Percentiles rank a stretch among this genome's conserved stretches.
These are phyloP conservation scores for Bombus cullumanus DNA, from an alignment of 1,140 invertebrate species.

Conservation along the genomic window DNA sequence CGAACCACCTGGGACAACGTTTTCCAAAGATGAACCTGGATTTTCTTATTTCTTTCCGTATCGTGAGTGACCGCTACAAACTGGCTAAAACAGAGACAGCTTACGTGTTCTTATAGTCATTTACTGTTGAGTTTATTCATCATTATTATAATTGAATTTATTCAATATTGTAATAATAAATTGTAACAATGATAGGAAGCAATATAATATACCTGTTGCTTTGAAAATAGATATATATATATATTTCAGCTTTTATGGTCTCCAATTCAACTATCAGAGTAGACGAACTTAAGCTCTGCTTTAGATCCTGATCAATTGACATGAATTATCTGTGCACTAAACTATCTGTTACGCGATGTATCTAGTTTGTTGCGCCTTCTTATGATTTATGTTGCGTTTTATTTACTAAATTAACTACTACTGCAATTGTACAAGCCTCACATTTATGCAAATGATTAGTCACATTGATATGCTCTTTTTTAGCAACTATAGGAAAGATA, in stretches of 20 bases:
- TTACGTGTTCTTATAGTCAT: neutral
- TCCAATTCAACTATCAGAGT: neutral
- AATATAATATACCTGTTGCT: neutral
- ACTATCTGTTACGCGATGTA: neutral
- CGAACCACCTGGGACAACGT: slow-evolving; percentile 30
- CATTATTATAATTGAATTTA: too few species aligned
- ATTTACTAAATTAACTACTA: slow-evolving; percentile 9
- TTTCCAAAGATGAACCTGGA: neutral
- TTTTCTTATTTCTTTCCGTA: slow-evolving; percentile 18
- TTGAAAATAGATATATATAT: neutral
- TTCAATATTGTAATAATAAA: neutral
- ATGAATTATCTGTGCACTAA: slow-evolving; percentile 2
- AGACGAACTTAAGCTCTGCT: neutral
- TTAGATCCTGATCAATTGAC: neutral
- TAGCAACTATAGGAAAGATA: neutral
- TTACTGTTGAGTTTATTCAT: neutral
- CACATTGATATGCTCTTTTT: neutral
- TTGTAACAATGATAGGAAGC: neutral
- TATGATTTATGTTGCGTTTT: neutral
- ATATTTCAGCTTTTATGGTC: neutral
- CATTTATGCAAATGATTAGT: too few species aligned
- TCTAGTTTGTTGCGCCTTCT: neutral
- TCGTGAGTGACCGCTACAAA: neutral
- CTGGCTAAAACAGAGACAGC: neutral
- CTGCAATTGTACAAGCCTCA: neutral